Percentiles rank a stretch among this genome's conserved stretches.
Evolutionary conservation across 64 coral and sea anemone species (phyloP).

Genomic region (Dendrophyllia cribrosa): DNA sequence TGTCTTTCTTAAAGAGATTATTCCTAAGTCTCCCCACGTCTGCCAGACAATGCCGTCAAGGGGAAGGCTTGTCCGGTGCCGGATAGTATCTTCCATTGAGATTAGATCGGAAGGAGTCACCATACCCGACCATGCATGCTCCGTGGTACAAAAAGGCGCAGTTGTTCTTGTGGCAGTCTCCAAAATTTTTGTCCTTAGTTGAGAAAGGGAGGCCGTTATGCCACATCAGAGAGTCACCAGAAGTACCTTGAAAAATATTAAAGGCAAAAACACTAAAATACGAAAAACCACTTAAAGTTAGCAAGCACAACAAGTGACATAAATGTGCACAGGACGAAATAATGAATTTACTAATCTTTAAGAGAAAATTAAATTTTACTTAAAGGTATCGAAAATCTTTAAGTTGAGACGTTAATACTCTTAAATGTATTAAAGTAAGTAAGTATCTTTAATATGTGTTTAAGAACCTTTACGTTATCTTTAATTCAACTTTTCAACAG

Average conservation of each 20-base stretch:
- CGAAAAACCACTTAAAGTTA: no score
- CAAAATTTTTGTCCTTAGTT: slow-evolving; percentile 32
- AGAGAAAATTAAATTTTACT: no score
- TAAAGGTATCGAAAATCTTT: no score
- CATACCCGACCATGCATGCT: slow-evolving; percentile 65
- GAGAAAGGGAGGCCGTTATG: slow-evolving; percentile 24
- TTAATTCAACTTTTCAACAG: no score
- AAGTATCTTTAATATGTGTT: no score
- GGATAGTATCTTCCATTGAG: slow-evolving; percentile 56
- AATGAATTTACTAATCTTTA: no score
- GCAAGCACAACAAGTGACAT: no score
- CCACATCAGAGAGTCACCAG: slow-evolving; percentile 20
- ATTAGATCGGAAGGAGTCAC: slow-evolving; percentile 17
- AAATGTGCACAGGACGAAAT: no score
- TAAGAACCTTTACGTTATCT: no score
- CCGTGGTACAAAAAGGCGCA: slow-evolving; percentile 41
- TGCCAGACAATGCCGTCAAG: slow-evolving; percentile 31
- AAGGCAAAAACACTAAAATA: neutral
- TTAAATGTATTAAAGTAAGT: no score
- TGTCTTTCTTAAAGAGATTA: slow-evolving; percentile 4
- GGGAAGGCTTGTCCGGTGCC: neutral
- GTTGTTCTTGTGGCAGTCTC: neutral
- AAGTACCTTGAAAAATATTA: neutral
- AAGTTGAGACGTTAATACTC: no score
- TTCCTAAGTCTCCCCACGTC: neutral